Conservation (phyloP, 2,888 invertebrate genomes). For the Brachypalpus laphriformis region DNA sequence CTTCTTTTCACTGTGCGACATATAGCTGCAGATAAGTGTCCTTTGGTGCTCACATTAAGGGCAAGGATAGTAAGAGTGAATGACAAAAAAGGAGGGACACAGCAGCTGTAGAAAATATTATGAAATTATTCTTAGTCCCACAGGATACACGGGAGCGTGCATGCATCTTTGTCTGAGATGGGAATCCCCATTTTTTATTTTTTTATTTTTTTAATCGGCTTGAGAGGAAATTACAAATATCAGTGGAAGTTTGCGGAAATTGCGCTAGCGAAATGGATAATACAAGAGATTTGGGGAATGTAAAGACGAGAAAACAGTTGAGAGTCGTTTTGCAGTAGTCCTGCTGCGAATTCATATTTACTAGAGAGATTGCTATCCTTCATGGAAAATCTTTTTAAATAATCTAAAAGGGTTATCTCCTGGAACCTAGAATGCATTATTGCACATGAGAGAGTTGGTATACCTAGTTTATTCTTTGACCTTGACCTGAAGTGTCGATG, state of each 20-base stretch:
- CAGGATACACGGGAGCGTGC: slow-evolving; percentile 43
- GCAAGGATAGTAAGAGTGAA: slow-evolving; percentile 50
- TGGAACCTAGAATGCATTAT: background rate
- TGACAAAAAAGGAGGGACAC: background rate
- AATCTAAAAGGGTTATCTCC: background rate
- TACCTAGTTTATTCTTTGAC: background rate
- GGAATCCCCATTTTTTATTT: slow-evolving; percentile 17
- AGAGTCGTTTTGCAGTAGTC: background rate
- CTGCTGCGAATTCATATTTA: background rate
- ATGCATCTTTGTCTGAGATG: slow-evolving; percentile 23
- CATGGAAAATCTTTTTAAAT: slow-evolving; percentile 16
- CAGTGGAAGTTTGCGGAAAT: slow-evolving; percentile 41
- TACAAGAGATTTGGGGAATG: slow-evolving; percentile 29
- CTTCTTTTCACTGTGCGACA: slow-evolving; percentile 24
- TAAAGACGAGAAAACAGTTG: background rate
- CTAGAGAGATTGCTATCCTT: background rate
- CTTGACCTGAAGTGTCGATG: background rate
- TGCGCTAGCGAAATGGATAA: slow-evolving; percentile 41
- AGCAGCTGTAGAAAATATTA: slow-evolving; percentile 54
- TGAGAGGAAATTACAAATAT: slow-evolving; percentile 66
- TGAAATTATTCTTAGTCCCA: slow-evolving; percentile 48
- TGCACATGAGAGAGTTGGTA: background rate
- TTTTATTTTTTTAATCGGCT: slow-evolving; percentile 58
- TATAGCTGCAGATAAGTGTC: slow-evolving; percentile 64
- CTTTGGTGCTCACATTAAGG: slow-evolving; percentile 61